Evolutionary conservation across 2,113 vertebrate genomes (phyloP).

Genomic region (Fukomys damarensis): DNA sequence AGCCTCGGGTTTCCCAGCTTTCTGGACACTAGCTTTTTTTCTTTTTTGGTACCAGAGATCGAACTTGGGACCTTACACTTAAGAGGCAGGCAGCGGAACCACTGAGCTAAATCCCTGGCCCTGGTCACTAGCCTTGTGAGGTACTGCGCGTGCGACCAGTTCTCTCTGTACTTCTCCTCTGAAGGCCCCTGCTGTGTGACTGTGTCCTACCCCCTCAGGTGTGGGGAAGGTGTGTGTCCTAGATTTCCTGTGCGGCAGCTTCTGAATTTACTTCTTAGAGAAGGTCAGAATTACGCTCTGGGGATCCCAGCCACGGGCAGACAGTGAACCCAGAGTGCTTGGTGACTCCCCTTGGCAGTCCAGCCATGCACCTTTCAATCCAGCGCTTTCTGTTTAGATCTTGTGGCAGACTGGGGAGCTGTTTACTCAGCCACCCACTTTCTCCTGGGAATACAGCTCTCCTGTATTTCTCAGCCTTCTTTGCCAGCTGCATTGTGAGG

Average conservation of each 20-base stretch:
- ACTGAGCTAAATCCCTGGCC: too few relatives aligned
- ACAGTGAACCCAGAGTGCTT: neutral
- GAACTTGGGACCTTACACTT: too few relatives aligned
- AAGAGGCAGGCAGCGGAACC: too few relatives aligned
- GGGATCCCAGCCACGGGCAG: neutral
- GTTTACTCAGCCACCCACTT: neutral
- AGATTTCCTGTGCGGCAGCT: too few relatives aligned
- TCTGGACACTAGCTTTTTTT: neutral
- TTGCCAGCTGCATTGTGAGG: neutral
- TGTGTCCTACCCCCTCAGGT: neutral
- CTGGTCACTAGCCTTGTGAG: too few relatives aligned
- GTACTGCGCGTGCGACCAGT: rapidly evolving
- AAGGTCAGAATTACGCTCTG: neutral
- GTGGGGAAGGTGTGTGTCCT: neutral
- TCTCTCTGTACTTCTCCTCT: neutral
- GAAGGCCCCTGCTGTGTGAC: neutral
- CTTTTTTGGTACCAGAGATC: too few relatives aligned
- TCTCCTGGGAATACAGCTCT: neutral
- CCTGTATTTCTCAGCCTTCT: neutral
- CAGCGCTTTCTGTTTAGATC: neutral
- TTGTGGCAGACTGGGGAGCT: neutral
- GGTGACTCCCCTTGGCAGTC: neutral
- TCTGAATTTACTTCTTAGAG: neutral
- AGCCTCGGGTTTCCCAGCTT: neutral
- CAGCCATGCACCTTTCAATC: neutral